Percentiles rank a stretch among this genome's conserved stretches.
Evolutionary conservation across 2,113 vertebrate genomes (phyloP).

Genomic region (Crotalus helleri): DNA sequence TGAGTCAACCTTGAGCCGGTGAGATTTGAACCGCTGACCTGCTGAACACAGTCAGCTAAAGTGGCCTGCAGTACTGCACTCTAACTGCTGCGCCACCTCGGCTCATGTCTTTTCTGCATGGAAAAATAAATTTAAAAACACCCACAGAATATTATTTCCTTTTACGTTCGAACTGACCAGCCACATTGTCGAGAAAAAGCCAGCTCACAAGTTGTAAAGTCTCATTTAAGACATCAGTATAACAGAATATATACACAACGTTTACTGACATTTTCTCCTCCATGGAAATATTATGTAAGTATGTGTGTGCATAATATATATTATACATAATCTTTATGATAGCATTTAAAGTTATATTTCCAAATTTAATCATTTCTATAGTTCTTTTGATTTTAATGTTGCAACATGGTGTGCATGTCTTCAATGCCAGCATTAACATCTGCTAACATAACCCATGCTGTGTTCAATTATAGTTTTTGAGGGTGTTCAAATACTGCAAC

Average conservation of each 20-base stretch:
- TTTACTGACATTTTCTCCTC: neutral
- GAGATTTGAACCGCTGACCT: too few relatives aligned
- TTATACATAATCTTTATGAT: neutral
- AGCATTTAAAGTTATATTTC: neutral
- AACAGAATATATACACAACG: neutral
- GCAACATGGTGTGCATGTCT: neutral
- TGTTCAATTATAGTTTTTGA: neutral
- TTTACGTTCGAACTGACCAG: neutral
- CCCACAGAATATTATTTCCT: neutral
- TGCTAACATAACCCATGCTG: neutral
- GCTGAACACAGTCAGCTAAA: too few relatives aligned
- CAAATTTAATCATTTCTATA: neutral
- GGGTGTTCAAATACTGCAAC: neutral
- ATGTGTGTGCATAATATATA: neutral
- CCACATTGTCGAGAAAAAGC: neutral
- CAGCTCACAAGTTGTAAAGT: neutral
- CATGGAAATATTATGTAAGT: neutral
- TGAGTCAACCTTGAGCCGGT: too few relatives aligned
- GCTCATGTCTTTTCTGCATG: neutral
- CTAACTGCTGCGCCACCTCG: too few relatives aligned
- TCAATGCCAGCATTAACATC: neutral
- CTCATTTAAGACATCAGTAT: neutral
- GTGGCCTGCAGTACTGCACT: too few relatives aligned
- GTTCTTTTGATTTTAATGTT: neutral
- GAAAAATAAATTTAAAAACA: neutral